Conservation (phyloP, 2,113 vertebrate genomes). For the Phaethornis superciliosus region DNA sequence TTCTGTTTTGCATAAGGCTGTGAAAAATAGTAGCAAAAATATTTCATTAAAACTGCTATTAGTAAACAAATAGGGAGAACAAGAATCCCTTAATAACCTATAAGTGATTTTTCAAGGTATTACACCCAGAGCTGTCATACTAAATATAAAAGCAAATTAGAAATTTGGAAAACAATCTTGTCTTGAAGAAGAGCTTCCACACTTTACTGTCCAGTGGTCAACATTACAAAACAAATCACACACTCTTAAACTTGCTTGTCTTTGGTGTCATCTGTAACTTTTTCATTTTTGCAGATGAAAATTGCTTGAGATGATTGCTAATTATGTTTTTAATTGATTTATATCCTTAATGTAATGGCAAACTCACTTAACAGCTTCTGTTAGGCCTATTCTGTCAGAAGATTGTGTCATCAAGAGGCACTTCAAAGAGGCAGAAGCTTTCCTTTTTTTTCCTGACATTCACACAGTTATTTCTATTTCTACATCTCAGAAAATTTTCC, state of each 20-base stretch:
- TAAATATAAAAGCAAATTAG: background rate
- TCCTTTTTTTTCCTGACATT: background rate
- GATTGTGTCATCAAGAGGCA: background rate
- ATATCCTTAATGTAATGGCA: background rate
- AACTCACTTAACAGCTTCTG: background rate
- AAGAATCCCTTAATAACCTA: background rate
- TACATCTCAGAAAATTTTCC: background rate
- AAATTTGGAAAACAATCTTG: background rate
- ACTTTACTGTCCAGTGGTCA: background rate
- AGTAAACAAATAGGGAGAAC: background rate
- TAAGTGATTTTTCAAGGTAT: background rate
- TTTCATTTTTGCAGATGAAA: background rate
- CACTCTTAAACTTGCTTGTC: background rate
- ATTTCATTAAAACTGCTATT: background rate
- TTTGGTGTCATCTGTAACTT: background rate
- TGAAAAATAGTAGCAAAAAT: background rate
- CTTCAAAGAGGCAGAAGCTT: background rate
- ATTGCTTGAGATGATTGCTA: fast-evolving
- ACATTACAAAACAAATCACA: background rate
- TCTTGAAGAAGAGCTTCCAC: background rate
- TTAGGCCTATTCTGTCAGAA: background rate
- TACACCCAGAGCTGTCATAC: background rate
- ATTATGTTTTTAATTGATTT: background rate
- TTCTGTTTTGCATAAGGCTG: background rate
- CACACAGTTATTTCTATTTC: background rate